Evolutionary conservation across 2,888 invertebrate species (phyloP), one percentile per base, ranked within the genome.

Genomic region (Lordiphosa fenestrarum): DNA sequence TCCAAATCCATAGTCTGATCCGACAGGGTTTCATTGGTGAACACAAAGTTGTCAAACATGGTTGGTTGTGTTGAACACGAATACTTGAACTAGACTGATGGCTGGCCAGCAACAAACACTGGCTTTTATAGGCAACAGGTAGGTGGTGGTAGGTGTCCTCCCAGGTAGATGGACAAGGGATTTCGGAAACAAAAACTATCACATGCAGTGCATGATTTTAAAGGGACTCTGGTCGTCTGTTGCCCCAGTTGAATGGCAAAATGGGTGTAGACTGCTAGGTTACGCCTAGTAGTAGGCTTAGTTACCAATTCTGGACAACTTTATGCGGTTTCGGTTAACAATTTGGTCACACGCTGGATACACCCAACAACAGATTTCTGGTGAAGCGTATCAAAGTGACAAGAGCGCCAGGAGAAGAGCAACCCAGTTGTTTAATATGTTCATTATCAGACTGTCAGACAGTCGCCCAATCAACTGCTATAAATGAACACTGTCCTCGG

Each of bases 1-100:
- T 86, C 87, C 74, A 86, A 73, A 51, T 86, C 87, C 74, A 86
- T 85, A 0, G 75, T 76, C 38, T 84, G 58, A 7, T 70, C 75
- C 30, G 72, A 70, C 23, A 86, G 39, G 4, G 57, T 71, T 46
- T 85, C 81, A 57, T 73, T 77, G 53, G 76, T 53, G 9, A 84
- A 73, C 40, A 56, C 70, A 35, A 84, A 64, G 37, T 77, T 60
- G 9, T 71, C 62, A 60, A 86, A 84, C 86, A 84, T 83, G 63
- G 6, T 74, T 64, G 19, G 44, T 19, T 51, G 71, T 82, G 80
- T 73, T 74, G 66, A 66, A 76, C 86, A 44, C 59, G 38, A 72
- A 59, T 61, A 69, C 68, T 83, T 53, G 44, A 21, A 66, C 67
- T 64, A 70, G 60, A 86, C 85, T 86, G 73, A 76, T 35, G 40